Evolutionary conservation across 2,113 vertebrate genomes (phyloP), one percentile per base, ranked within the genome.

Genomic region (Montifringilla adamsi): DNA sequence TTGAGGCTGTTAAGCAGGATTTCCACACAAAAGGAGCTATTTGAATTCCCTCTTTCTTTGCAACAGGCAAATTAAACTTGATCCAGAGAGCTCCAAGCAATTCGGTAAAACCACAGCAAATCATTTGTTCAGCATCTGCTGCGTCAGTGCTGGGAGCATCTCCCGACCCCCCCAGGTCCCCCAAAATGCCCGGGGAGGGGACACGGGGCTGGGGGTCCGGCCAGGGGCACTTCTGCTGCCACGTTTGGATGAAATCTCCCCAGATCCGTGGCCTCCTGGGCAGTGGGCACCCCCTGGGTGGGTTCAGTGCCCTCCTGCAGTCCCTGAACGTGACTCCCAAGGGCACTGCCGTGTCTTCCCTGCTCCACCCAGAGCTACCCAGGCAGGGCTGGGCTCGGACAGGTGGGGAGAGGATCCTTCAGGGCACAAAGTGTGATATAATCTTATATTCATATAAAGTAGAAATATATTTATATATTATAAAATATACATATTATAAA

Each of bases 191-290:
- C 30, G 1, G 2, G 43, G 49, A 22, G 39, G 17, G 47, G 24
- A 41, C 46, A 21, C 2, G 0, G 35, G 13, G 4, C 0, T 3
- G 26, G 10, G 6, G 4, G 2, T 17, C 52, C 0, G 0, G 35
- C 33, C 60, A 39, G 62, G 19, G 9, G 12, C 8, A 11, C 13
- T 73, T 47, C 41, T 70, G 28, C 50, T 49, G 28, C 50, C 16
- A 15, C 4, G 1, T 52, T 53, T 39, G 55, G 27, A 5, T 66
- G 4, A 2, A 69, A 28, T 66, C 15, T 39, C n/a, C 43, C 14
- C 9, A 12, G 41, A 63, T 20, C n/a, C 20, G 68, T 39, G 63
- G 30, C 9, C 3, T 72, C 26, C 24, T 26, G 52, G 47, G 74
- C 44, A 1, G 1, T n/a, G 56, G 60, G 53, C 58, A 46, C 17